A percentile compares a stretch with the other conserved stretches of the same genome.
Evolutionary conservation across 1,140 invertebrate species (phyloP).

Genomic region (Goniozus legneri): DNA sequence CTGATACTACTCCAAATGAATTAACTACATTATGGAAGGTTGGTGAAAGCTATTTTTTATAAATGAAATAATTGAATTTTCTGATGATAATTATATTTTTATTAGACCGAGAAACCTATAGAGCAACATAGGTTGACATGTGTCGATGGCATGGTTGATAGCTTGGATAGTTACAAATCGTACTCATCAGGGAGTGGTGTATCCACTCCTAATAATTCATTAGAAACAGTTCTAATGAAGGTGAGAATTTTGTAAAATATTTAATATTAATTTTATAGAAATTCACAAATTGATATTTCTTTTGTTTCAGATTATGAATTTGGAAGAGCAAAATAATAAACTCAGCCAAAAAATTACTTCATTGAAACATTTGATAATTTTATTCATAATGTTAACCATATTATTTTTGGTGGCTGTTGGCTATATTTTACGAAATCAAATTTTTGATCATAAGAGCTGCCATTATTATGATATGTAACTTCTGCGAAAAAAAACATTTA

Average conservation of each 20-base stretch:
- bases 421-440: slow-evolving; percentile 29
- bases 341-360: slow-evolving; percentile 35
- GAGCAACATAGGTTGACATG: slow-evolving; percentile 54
- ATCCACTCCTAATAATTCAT: slow-evolving; percentile 25
- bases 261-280: slow-evolving; percentile 3
- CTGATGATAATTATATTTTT: slow-evolving; percentile 13
- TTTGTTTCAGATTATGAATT: slow-evolving; percentile 36
- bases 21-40: slow-evolving; percentile 65
- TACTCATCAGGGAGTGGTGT: slow-evolving; percentile 15
- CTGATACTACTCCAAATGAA: slow-evolving; percentile 49
- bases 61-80: background rate
- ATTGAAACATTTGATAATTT: slow-evolving; percentile 38
- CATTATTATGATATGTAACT: slow-evolving; percentile 10
- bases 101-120: slow-evolving; percentile 42
- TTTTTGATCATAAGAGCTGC: slow-evolving; percentile 18
- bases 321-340: slow-evolving; percentile 39
- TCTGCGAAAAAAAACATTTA: no score
- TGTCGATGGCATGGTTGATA: slow-evolving; percentile 37
- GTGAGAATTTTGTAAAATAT: slow-evolving; percentile 18
- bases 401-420: slow-evolving; percentile 32
- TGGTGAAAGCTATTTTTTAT: slow-evolving; percentile 13
- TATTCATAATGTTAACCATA: slow-evolving; percentile 40
- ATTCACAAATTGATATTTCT: background rate
- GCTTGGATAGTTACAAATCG: slow-evolving; percentile 28
- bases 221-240: slow-evolving; percentile 39